phyloP scores from a whole-genome alignment of 2,888 invertebrate genomes.

The Helobdella robusta region DNA sequence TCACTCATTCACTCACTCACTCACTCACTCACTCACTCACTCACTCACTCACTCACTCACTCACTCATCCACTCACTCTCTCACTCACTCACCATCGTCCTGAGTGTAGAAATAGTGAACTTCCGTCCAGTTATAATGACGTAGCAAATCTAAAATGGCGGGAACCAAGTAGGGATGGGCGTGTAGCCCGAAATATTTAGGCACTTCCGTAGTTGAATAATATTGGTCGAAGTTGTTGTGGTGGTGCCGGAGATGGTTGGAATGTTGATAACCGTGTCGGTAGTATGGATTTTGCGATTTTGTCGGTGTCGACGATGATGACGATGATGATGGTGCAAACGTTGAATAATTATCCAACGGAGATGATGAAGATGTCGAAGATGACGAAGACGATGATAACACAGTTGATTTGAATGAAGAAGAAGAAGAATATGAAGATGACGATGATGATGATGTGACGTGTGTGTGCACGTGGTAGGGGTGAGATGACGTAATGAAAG shows the following conservation, averaged over 20 bases:
- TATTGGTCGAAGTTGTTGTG: no score
- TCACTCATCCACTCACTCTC: no score
- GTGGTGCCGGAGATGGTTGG: no score
- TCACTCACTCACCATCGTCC: constrained; percentile 12
- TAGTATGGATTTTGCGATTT: neutral
- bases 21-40: no score
- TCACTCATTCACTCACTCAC: no score
- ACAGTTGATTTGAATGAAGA: no score
- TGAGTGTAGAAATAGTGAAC: neutral
- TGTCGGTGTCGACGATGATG: neutral
- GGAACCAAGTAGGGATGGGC: constrained; percentile 8
- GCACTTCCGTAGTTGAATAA: neutral
- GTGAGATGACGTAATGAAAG: constrained; percentile 12
- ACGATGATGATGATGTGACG: no score
- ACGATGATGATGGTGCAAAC: neutral
- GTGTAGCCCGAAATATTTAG: neutral
- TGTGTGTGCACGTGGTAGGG: no score
- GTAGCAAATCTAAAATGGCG: neutral
- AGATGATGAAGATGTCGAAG: neutral
- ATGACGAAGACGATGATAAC: no score
- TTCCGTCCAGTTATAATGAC: neutral
- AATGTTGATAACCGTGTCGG: no score
- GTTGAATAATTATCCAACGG: neutral
- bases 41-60: no score
- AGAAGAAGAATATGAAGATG: no score